These are phyloP conservation scores for Chloroclystis v-ata DNA, from an alignment of 2,888 invertebrate species.

Conservation along the genomic window DNA sequence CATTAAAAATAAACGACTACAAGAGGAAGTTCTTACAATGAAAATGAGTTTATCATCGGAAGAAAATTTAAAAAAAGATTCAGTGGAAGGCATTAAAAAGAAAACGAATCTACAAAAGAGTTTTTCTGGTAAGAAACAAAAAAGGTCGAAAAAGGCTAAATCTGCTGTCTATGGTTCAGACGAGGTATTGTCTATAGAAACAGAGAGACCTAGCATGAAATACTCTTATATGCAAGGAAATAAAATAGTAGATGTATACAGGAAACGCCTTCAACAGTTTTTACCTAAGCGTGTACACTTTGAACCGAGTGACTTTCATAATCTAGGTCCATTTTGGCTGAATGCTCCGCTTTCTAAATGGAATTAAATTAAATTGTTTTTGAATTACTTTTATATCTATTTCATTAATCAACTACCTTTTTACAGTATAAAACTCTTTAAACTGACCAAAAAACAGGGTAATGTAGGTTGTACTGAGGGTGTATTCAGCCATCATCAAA, in stretches of 20 bases:
- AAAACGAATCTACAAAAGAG: too few species aligned
- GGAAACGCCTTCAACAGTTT: constrained; percentile 38
- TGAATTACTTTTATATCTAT: too few species aligned
- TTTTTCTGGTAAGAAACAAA: background rate
- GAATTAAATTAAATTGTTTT: too few species aligned
- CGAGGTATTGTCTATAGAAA: background rate
- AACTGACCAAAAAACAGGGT: too few species aligned
- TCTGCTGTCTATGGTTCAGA: background rate
- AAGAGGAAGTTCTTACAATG: too few species aligned
- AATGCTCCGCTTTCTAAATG: too few species aligned
- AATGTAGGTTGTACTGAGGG: too few species aligned
- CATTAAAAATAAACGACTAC: too few species aligned
- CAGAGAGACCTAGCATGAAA: constrained; percentile 8
- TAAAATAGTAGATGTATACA: constrained; percentile 15
- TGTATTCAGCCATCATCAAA: too few species aligned
- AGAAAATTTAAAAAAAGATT: background rate
- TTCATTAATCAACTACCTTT: too few species aligned
- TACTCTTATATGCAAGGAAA: constrained; percentile 24
- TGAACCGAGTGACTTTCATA: constrained; percentile 42
- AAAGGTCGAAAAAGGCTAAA: background rate
- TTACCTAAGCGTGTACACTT: constrained; percentile 49
- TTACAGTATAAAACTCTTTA: too few species aligned
- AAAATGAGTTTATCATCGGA: background rate
- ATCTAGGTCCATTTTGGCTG: constrained; percentile 54
- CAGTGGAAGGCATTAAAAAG: background rate